These are phyloP conservation scores for Aphidius gifuensis DNA, from an alignment of 1,140 invertebrate species.

Conservation along the genomic window DNA sequence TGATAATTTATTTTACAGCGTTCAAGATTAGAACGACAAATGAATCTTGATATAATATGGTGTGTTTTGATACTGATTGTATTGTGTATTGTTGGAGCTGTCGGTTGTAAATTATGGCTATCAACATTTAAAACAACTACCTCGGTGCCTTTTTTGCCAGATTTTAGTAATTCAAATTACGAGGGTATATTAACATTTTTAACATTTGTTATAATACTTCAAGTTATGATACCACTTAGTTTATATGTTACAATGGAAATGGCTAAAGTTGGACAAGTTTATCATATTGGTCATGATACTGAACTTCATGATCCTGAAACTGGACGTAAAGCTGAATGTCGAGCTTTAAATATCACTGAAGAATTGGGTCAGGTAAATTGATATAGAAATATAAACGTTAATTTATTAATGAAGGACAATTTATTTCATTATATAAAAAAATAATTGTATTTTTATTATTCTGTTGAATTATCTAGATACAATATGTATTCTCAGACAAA, in stretches of 20 bases:
- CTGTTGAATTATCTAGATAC: constrained; percentile 59
- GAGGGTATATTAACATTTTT: constrained; percentile 90
- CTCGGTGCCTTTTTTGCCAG: constrained; percentile 64
- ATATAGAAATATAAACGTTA: no score
- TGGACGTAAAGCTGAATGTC: constrained; percentile 86
- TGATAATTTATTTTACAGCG: constrained; percentile 50
- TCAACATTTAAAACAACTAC: constrained; percentile 54
- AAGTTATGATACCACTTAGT: constrained; percentile 96
- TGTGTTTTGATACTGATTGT: constrained; percentile 91
- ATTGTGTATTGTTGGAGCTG: constrained; percentile 86
- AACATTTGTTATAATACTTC: constrained; percentile 92
- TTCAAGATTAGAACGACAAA: constrained; percentile 85
- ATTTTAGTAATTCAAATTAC: constrained; percentile 60
- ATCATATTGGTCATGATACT: constrained; percentile 89
- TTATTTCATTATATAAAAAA: no score
- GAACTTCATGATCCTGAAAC: constrained; percentile 80
- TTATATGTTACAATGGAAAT: constrained; percentile 96
- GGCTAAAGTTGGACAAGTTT: constrained; percentile 94
- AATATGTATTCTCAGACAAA: constrained; percentile 97
- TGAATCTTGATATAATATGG: constrained; percentile 96
- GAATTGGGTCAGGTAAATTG: constrained; percentile 80
- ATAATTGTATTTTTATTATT: neutral
- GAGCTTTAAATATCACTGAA: constrained; percentile 95
- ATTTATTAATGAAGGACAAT: no score
- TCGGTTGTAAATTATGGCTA: constrained; percentile 85